These are phyloP conservation scores for Phyllopteryx taeniolatus DNA, from an alignment of 2,113 vertebrate genomes.

Conservation along the genomic window DNA sequence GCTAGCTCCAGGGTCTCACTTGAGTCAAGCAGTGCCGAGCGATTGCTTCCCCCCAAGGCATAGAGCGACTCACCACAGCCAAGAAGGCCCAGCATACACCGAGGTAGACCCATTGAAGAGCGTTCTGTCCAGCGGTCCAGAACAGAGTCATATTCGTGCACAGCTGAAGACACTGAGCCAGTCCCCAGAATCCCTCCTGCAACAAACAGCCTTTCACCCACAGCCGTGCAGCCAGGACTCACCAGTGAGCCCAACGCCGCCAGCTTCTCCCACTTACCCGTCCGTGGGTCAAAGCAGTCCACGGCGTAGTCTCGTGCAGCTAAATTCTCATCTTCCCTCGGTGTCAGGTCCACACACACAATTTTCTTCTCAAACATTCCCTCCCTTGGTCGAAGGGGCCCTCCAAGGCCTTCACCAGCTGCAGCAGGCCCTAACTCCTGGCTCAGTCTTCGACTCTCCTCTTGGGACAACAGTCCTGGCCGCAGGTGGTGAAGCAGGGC, in stretches of 20 bases:
- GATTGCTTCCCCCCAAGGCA: conserved; percentile 78
- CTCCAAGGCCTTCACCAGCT: conserved; percentile 64
- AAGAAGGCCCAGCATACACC: conserved; percentile 76
- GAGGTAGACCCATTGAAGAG: conserved; percentile 69
- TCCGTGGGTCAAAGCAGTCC: conserved; percentile 78
- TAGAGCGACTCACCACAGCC: conserved; percentile 73
- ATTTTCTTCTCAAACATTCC: conserved; percentile 85
- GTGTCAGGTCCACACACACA: conserved; percentile 77
- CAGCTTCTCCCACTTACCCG: conserved; percentile 79
- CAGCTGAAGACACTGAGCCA: conserved; percentile 70
- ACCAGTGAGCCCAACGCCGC: conserved; percentile 75
- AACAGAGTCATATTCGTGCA: conserved; percentile 78
- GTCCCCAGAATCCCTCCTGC: conserved; percentile 75
- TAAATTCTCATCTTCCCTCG: conserved; percentile 70
- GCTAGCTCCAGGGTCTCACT: conserved; percentile 69
- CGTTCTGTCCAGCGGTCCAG: conserved; percentile 73
- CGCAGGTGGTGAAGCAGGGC: conserved; percentile 73
- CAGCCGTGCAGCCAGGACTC: conserved; percentile 74
- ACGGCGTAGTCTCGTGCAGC: conserved; percentile 69
- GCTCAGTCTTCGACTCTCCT: conserved; percentile 73
- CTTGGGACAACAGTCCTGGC: conserved; percentile 72
- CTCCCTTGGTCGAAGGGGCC: conserved; percentile 74
- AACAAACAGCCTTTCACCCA: conserved; percentile 76
- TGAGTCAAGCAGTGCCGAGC: conserved; percentile 68
- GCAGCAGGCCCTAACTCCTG: conserved; percentile 72